Percentiles rank a stretch among this genome's conserved stretches.
These are phyloP conservation scores for Battus philenor DNA, from an alignment of 1,140 invertebrate genomes.

Conservation along the genomic window DNA sequence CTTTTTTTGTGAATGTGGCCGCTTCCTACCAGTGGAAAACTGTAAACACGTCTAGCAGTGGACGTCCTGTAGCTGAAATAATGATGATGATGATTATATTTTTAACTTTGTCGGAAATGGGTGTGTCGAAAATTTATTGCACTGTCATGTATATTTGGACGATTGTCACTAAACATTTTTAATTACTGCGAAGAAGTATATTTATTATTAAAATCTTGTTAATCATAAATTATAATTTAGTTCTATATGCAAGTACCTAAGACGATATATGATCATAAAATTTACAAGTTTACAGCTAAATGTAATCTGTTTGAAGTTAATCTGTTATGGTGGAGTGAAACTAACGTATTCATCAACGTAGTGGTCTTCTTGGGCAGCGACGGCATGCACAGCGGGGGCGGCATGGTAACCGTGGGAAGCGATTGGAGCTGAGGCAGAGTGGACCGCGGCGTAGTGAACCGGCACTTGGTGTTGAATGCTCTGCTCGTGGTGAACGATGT, in stretches of 20 bases:
- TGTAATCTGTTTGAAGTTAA: neutral
- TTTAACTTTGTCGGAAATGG: too few species aligned
- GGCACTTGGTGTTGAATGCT: slow-evolving; percentile 48
- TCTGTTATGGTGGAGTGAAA: neutral
- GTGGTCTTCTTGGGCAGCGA: slow-evolving; percentile 45
- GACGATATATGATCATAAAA: neutral
- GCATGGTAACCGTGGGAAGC: slow-evolving; percentile 26
- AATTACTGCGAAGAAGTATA: too few species aligned
- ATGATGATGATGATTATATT: too few species aligned
- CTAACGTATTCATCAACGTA: slow-evolving; percentile 65
- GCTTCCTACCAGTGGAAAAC: too few species aligned
- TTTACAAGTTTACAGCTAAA: neutral
- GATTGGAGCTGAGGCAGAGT: slow-evolving; percentile 22
- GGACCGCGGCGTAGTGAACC: slow-evolving; percentile 46
- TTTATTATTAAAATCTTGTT: slow-evolving; percentile 8
- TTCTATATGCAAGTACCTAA: too few species aligned
- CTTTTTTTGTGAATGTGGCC: too few species aligned
- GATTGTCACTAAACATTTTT: too few species aligned
- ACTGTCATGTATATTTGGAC: too few species aligned
- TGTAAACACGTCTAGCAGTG: too few species aligned
- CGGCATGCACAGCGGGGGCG: slow-evolving; percentile 28
- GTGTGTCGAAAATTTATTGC: too few species aligned
- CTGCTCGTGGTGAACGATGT: slow-evolving; percentile 53
- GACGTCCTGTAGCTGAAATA: too few species aligned
- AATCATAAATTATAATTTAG: too few species aligned